A percentile compares a stretch with the other conserved stretches of the same genome.
phyloP scores from a whole-genome alignment of 2,888 invertebrate species.

The Cordilura impudica region DNA sequence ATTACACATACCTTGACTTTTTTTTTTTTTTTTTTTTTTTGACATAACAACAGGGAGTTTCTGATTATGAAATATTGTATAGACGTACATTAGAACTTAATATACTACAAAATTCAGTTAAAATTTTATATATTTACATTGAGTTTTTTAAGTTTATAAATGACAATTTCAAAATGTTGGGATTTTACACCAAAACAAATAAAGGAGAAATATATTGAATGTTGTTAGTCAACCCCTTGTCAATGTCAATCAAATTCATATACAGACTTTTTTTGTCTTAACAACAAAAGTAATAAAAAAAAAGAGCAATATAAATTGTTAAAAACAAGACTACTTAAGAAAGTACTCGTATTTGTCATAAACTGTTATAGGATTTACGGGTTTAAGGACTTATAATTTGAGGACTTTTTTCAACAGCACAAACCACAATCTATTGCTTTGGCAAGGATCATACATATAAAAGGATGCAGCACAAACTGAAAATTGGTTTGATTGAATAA shows the following conservation, averaged over 20 bases:
- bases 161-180: constrained; percentile 42
- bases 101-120: not conserved
- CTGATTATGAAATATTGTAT: no score
- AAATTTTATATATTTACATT: not conserved
- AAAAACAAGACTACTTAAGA: not conserved
- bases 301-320: not conserved
- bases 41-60: not conserved
- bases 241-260: constrained; percentile 61
- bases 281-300: not conserved
- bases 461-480: no score
- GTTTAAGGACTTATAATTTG: not conserved
- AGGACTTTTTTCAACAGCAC: not conserved
- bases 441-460: no score
- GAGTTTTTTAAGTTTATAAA: constrained; percentile 20
- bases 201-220: constrained; percentile 26
- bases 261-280: constrained; percentile 40
- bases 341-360: no score
- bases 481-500: no score
- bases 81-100: not conserved
- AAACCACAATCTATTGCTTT: not conserved
- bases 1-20: no score
- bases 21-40: not conserved
- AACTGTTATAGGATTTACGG: not conserved
- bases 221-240: constrained; percentile 38
- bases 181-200: constrained; percentile 6